Conservation (phyloP, 1,140 invertebrate genomes). For the Rhynchophorus ferrugineus region DNA sequence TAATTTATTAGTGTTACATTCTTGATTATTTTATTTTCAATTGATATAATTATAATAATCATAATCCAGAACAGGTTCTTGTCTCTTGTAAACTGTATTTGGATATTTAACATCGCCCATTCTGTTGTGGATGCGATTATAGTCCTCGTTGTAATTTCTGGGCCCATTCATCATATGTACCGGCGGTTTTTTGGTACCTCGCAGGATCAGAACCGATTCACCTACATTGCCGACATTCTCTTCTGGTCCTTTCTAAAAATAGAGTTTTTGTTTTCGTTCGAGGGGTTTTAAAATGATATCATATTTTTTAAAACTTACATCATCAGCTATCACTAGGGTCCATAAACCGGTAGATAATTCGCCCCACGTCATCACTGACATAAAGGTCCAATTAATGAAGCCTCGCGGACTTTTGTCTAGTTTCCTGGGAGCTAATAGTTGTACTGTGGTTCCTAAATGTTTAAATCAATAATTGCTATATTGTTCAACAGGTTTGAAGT, state of each 20-base stretch:
- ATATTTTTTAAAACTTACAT: conserved; percentile 42
- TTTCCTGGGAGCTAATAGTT: conserved; percentile 60
- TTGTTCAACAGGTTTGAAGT: not conserved
- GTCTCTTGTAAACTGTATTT: not conserved
- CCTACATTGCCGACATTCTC: conserved; percentile 51
- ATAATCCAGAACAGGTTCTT: not conserved
- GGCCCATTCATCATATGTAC: conserved; percentile 50
- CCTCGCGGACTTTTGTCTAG: conserved; percentile 64
- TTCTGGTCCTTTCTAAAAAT: conserved; percentile 41
- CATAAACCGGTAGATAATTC: conserved; percentile 72
- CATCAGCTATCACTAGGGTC: conserved; percentile 56
- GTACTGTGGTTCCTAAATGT: conserved; percentile 55
- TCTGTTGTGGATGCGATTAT: conserved; percentile 39
- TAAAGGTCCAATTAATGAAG: conserved; percentile 80
- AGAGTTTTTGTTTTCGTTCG: conserved; percentile 1
- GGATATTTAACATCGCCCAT: conserved; percentile 1
- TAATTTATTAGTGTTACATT: too few species aligned
- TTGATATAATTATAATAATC: conserved; percentile 12
- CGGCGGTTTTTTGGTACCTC: conserved; percentile 61
- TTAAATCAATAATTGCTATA: conserved; percentile 8
- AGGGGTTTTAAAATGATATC: not conserved
- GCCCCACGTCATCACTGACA: conserved; percentile 88
- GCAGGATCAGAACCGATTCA: conserved; percentile 51
- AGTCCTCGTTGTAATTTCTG: conserved; percentile 48
- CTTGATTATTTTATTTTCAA: too few species aligned